Conservation (phyloP, 2,888 invertebrate genomes). For the Stratiomys singularior region DNA sequence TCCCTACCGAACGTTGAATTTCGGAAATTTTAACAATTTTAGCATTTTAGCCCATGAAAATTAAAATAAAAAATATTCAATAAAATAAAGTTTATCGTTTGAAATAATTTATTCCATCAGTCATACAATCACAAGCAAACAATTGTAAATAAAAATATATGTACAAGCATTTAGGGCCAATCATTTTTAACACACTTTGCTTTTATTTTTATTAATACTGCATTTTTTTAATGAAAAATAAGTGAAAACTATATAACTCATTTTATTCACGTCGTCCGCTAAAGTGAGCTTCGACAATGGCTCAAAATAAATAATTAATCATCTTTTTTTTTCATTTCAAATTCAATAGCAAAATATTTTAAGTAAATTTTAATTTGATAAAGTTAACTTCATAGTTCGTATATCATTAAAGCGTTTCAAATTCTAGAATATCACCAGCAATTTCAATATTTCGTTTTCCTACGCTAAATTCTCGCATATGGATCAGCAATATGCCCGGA, state of each 20-base stretch:
- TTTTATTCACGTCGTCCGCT: too few species aligned
- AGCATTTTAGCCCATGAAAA: too few species aligned
- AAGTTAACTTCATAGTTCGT: conserved; percentile 24
- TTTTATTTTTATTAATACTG: too few species aligned
- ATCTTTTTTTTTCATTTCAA: too few species aligned
- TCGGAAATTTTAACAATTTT: too few species aligned
- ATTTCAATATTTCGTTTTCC: conserved; percentile 7
- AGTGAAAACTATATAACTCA: neutral
- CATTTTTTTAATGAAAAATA: too few species aligned
- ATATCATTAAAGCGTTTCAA: conserved; percentile 40
- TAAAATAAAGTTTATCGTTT: neutral
- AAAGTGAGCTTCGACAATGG: neutral
- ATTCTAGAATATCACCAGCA: conserved; percentile 42
- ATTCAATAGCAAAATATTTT: neutral
- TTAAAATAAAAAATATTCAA: neutral
- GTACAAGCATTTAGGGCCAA: too few species aligned
- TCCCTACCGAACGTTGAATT: too few species aligned
- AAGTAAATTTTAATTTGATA: neutral
- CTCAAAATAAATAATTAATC: too few species aligned
- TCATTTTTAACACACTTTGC: too few species aligned
- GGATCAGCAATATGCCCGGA: too few species aligned
- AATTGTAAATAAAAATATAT: too few species aligned
- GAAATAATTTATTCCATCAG: conserved; percentile 26
- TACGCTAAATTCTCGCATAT: neutral
- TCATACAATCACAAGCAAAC: conserved; percentile 11